Percentiles rank a stretch among this genome's conserved stretches.
phyloP scores from a whole-genome alignment of 2,113 vertebrate species.

The Bufo bufo region DNA sequence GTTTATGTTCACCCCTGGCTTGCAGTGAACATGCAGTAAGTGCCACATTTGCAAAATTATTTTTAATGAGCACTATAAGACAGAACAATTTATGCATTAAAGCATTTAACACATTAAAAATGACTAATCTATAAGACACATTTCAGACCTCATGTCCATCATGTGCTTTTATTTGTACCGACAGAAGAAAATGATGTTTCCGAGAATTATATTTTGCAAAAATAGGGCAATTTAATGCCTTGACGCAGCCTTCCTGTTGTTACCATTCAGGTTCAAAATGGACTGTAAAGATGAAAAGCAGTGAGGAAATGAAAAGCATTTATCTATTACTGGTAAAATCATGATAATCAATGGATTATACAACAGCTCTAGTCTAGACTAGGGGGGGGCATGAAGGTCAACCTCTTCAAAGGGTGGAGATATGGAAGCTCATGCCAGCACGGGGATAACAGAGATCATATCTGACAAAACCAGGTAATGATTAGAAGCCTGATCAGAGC shows the following conservation, averaged over 20 bases:
- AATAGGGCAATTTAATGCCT: conserved; percentile 19
- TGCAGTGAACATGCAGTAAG: neutral
- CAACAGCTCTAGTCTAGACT: neutral
- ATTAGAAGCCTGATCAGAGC: conserved; percentile 10
- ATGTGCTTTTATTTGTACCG: conserved; percentile 1
- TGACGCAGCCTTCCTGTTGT: conserved; percentile 7
- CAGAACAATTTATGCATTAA: neutral
- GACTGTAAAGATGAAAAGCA: conserved; percentile 14
- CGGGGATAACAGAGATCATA: neutral
- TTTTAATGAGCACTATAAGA: neutral
- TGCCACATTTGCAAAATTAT: neutral
- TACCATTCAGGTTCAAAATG: neutral
- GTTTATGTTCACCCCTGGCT: neutral
- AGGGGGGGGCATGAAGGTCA: neutral
- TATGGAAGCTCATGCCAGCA: neutral
- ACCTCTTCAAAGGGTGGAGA: neutral
- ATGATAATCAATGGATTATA: conserved; percentile 38
- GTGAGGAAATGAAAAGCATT: conserved; percentile 24
- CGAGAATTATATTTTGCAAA: conserved; percentile 2
- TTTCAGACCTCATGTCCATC: neutral
- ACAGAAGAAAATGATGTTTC: neutral
- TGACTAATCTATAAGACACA: neutral
- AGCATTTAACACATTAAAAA: conserved; percentile 4
- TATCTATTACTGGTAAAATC: conserved; percentile 38
- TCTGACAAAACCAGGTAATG: conserved; percentile 23